Conservation (phyloP, 1,140 invertebrate genomes). For the Trinorchestia longiramus region DNA sequence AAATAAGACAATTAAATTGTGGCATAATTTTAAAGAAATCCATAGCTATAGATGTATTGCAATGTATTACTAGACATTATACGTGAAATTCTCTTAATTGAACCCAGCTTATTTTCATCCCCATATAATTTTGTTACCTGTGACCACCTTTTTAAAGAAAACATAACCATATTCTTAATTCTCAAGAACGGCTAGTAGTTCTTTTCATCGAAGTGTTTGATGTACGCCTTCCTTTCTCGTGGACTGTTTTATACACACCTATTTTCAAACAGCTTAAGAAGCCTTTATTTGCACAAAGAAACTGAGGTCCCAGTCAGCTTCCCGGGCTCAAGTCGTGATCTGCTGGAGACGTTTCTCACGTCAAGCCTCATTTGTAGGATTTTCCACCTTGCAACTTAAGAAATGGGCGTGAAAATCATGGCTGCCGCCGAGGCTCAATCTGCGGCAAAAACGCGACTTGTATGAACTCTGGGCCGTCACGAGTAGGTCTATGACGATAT, state of each 20-base stretch:
- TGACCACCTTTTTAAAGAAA: too few species aligned
- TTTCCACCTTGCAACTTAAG: slow-evolving; percentile 35
- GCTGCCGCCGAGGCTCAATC: slow-evolving; percentile 4
- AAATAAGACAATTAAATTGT: too few species aligned
- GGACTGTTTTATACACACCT: not conserved
- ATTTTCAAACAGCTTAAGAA: not conserved
- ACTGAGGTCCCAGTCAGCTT: not conserved
- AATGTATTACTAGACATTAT: too few species aligned
- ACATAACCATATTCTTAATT: too few species aligned
- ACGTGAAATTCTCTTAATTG: too few species aligned
- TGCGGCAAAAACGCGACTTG: slow-evolving; percentile 3
- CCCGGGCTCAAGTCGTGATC: not conserved
- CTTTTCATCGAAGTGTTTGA: too few species aligned
- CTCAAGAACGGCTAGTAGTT: too few species aligned
- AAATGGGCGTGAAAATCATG: slow-evolving; percentile 43
- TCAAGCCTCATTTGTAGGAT: slow-evolving; percentile 51
- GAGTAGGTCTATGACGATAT: not conserved
- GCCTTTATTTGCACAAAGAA: not conserved
- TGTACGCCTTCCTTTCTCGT: too few species aligned
- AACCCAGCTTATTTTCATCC: too few species aligned
- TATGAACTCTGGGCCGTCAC: not conserved
- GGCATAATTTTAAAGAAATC: too few species aligned
- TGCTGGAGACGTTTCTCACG: slow-evolving; percentile 32
- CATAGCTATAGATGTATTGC: too few species aligned
- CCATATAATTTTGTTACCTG: too few species aligned